A percentile compares a stretch with the other conserved stretches of the same genome.
Conservation (phyloP, 1,140 invertebrate species). For the Dryas iulia region DNA sequence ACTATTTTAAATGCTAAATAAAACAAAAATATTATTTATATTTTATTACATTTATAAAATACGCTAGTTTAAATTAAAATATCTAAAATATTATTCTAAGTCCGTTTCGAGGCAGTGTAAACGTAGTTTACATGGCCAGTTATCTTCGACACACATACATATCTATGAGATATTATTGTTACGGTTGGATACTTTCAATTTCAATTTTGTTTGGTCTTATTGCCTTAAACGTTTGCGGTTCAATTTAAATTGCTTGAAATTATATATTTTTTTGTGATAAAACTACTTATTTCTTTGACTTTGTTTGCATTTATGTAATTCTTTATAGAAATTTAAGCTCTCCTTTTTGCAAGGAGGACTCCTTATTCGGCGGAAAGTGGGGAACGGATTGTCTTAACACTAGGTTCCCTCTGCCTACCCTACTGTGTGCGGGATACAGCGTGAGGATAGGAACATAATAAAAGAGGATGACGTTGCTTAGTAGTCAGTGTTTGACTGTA, state of each 20-base stretch:
- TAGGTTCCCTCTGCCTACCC: too few species aligned
- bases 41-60: too few species aligned
- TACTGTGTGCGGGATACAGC: too few species aligned
- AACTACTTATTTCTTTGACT: neutral
- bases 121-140: neutral
- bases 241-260: slow-evolving; percentile 5
- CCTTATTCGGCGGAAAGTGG: too few species aligned
- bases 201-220: slow-evolving; percentile 20
- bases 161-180: slow-evolving; percentile 9
- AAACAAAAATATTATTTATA: too few species aligned
- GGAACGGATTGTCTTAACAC: too few species aligned
- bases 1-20: too few species aligned
- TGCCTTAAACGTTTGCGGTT: neutral
- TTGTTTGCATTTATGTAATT: neutral
- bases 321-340: neutral
- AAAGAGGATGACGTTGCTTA: too few species aligned
- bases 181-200: slow-evolving; percentile 29
- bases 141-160: neutral
- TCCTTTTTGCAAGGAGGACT: too few species aligned
- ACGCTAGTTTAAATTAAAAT: too few species aligned
- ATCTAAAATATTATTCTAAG: neutral
- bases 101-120: slow-evolving; percentile 5
- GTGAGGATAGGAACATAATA: too few species aligned
- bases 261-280: neutral
- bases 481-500: too few species aligned